A percentile compares a stretch with the other conserved stretches of the same genome.
Evolutionary conservation across 2,797 vertebrate genomes (phyloP).

Genomic region (Dromococcyx pavoninus): DNA sequence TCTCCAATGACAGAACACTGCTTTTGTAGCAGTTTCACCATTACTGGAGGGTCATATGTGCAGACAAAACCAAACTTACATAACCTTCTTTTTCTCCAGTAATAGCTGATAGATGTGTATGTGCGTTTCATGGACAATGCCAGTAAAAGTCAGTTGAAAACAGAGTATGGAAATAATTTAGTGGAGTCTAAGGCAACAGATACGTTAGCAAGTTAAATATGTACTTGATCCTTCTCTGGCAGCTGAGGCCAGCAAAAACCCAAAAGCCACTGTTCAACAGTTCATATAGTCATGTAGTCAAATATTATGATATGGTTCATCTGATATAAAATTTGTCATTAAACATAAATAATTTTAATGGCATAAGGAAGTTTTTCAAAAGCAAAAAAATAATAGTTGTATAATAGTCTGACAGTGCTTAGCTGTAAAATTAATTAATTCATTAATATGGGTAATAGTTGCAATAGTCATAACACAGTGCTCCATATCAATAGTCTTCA

Average conservation of each 20-base stretch:
- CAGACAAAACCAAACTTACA: background rate
- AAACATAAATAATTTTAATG: background rate
- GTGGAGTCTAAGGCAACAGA: background rate
- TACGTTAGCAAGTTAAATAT: background rate
- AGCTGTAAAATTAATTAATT: background rate
- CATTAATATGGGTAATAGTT: background rate
- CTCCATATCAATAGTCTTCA: background rate
- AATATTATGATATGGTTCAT: background rate
- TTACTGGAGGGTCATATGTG: background rate
- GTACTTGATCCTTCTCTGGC: background rate
- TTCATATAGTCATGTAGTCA: background rate
- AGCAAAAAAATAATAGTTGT: background rate
- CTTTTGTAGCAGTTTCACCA: background rate
- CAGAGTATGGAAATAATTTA: background rate
- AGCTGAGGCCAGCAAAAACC: background rate
- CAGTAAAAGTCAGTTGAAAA: background rate
- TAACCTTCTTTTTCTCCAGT: background rate
- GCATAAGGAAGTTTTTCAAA: background rate
- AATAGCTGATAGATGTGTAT: background rate
- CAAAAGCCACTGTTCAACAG: background rate
- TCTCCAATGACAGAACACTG: background rate
- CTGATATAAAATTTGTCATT: background rate
- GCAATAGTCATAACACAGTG: background rate
- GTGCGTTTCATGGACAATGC: background rate
- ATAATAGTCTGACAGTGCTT: background rate